These are phyloP conservation scores for Sceloporus tristichus DNA, from an alignment of 2,113 vertebrate genomes.

Conservation along the genomic window DNA sequence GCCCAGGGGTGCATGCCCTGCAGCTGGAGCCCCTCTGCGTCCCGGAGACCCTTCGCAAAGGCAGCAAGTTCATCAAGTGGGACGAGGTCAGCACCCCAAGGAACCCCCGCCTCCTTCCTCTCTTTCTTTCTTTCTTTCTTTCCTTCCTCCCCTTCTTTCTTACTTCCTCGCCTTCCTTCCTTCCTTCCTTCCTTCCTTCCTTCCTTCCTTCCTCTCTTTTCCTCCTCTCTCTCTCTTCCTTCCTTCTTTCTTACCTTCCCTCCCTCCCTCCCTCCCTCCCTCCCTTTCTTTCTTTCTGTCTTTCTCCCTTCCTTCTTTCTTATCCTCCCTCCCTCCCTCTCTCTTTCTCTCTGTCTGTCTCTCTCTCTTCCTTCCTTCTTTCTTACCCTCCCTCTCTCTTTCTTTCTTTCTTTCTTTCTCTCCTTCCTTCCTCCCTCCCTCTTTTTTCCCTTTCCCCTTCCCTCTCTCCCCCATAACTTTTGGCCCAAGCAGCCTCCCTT, in stretches of 20 bases:
- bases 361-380: no score
- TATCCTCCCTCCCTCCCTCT: not conserved
- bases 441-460: no score
- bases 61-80: slow-evolving; percentile 95
- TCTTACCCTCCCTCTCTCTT: not conserved
- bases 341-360: not conserved
- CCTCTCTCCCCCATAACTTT: no score
- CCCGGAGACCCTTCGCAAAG: slow-evolving; percentile 84
- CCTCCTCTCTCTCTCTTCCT: no score
- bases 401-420: no score
- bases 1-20: slow-evolving; percentile 90
- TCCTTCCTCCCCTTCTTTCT: not conserved
- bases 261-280: not conserved
- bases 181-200: not conserved
- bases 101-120: not conserved
- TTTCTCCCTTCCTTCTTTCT: no score
- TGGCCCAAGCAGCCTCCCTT: no score
- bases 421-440: no score
- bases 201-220: no score
- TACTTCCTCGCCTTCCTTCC: not conserved
- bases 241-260: no score
- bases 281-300: not conserved
- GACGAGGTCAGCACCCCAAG: slow-evolving; percentile 85
- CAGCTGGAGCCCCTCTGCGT: slow-evolving; percentile 89
- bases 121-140: no score